phyloP scores from a whole-genome alignment of 2,888 invertebrate species.

The Oegoconia quadripuncta region DNA sequence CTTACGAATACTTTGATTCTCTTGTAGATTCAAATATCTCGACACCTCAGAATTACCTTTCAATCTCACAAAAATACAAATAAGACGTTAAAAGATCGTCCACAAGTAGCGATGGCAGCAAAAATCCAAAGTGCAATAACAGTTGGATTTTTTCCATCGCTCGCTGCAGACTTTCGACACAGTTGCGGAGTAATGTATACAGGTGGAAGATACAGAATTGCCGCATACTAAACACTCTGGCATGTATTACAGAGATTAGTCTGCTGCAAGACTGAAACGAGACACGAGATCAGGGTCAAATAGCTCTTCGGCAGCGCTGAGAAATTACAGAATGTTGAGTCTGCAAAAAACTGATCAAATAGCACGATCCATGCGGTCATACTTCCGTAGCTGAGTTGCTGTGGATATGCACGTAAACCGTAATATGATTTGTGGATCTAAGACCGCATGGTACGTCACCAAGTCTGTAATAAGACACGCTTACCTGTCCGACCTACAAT shows the following conservation, averaged over 20 bases:
- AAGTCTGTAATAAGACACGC: not conserved
- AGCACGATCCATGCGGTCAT: slow-evolving; percentile 30
- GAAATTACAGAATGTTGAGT: slow-evolving; percentile 7
- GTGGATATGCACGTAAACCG: too few relatives aligned
- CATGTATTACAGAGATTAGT: slow-evolving; percentile 51
- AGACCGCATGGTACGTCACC: slow-evolving; percentile 33
- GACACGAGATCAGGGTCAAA: not conserved
- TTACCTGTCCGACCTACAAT: slow-evolving; percentile 6
- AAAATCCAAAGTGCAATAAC: slow-evolving; percentile 69
- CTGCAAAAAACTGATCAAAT: slow-evolving; percentile 38
- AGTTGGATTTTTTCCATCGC: slow-evolving; percentile 73
- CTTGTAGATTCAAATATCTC: too few relatives aligned
- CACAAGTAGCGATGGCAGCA: slow-evolving; percentile 71
- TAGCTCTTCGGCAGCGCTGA: slow-evolving; percentile 1
- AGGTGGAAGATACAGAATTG: slow-evolving; percentile 50
- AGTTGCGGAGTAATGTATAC: slow-evolving; percentile 42
- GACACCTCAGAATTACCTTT: not conserved
- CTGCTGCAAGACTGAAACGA: slow-evolving; percentile 47
- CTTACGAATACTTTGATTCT: too few relatives aligned
- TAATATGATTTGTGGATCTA: not conserved
- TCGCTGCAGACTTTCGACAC: slow-evolving; percentile 57
- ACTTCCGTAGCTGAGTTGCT: not conserved
- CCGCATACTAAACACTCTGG: slow-evolving; percentile 53
- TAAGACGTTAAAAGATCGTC: slow-evolving; percentile 55
- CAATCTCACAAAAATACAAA: slow-evolving; percentile 22